A percentile compares a stretch with the other conserved stretches of the same genome.
Conservation (phyloP, 1,140 invertebrate species). For the Steinernema khuongi region DNA sequence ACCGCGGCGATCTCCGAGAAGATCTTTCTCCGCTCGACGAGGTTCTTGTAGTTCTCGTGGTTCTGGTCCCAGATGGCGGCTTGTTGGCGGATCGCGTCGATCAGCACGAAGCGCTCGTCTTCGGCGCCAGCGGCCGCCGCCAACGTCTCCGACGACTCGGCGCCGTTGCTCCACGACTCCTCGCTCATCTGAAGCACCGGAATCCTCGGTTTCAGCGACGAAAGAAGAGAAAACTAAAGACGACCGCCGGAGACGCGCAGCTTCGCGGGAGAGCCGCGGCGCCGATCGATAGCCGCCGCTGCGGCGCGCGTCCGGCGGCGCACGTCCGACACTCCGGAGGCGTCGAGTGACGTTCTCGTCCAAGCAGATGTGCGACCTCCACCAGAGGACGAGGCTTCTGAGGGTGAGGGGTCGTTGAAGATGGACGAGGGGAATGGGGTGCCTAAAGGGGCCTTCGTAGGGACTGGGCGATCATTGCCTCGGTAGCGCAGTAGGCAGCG, state of each 20-base stretch:
- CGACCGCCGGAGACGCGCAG: background rate
- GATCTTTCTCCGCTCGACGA: background rate
- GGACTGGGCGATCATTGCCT: too few species aligned
- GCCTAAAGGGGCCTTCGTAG: too few species aligned
- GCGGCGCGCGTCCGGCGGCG: background rate
- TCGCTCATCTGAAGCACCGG: conserved; percentile 8
- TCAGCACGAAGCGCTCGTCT: background rate
- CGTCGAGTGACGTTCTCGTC: too few species aligned
- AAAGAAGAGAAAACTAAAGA: background rate
- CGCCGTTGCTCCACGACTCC: background rate
- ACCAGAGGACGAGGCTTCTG: too few species aligned
- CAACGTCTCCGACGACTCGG: background rate
- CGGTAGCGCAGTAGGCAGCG: conserved; percentile 71
- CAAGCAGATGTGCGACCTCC: too few species aligned
- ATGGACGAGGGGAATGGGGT: too few species aligned
- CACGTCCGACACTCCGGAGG: too few species aligned
- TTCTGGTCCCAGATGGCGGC: background rate
- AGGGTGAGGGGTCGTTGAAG: too few species aligned
- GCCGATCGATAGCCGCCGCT: background rate
- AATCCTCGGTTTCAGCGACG: background rate
- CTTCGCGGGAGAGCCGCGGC: background rate
- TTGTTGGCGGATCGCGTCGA: background rate
- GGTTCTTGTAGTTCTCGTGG: conserved; percentile 1
- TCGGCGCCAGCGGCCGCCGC: background rate
- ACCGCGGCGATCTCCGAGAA: background rate